These are phyloP conservation scores for Eupristina koningsbergeri DNA, from an alignment of 1,140 invertebrate species.

Conservation along the genomic window DNA sequence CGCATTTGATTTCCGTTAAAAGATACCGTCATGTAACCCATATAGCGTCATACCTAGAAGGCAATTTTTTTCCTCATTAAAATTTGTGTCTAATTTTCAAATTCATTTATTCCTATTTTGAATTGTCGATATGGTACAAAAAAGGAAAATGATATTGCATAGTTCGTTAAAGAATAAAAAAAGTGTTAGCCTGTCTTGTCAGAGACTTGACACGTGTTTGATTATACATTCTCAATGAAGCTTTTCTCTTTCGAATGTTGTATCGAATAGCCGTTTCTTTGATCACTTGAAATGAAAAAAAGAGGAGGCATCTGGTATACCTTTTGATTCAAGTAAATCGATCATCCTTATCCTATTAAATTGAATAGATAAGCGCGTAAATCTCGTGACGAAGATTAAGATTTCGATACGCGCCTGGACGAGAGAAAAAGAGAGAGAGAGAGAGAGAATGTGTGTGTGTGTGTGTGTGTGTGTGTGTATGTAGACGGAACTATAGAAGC, in stretches of 20 bases:
- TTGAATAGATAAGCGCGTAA: slow-evolving; percentile 21
- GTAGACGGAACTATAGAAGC: not conserved
- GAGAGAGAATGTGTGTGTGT: too few relatives aligned
- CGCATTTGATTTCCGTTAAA: not conserved
- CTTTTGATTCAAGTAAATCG: slow-evolving; percentile 17
- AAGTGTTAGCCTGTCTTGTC: not conserved
- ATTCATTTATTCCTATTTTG: not conserved
- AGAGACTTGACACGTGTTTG: slow-evolving; percentile 5
- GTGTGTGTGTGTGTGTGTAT: not conserved
- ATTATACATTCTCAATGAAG: slow-evolving; percentile 7
- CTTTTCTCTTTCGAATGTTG: slow-evolving; percentile 12
- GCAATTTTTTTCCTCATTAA: not conserved
- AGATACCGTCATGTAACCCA: not conserved
- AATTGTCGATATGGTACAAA: not conserved
- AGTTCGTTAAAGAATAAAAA: not conserved
- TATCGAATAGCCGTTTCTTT: slow-evolving; percentile 22
- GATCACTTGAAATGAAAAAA: not conserved
- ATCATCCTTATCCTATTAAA: slow-evolving; percentile 38
- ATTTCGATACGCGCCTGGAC: not conserved
- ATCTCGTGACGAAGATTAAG: slow-evolving; percentile 5
- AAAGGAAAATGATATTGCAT: not conserved
- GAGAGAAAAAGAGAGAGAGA: too few relatives aligned
- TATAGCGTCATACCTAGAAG: not conserved
- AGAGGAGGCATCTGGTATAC: not conserved
- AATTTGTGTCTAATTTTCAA: not conserved